Percentiles rank a stretch among this genome's conserved stretches.
These are phyloP conservation scores for Lutraria lutraria DNA, from an alignment of 2,888 invertebrate genomes.

Conservation along the genomic window DNA sequence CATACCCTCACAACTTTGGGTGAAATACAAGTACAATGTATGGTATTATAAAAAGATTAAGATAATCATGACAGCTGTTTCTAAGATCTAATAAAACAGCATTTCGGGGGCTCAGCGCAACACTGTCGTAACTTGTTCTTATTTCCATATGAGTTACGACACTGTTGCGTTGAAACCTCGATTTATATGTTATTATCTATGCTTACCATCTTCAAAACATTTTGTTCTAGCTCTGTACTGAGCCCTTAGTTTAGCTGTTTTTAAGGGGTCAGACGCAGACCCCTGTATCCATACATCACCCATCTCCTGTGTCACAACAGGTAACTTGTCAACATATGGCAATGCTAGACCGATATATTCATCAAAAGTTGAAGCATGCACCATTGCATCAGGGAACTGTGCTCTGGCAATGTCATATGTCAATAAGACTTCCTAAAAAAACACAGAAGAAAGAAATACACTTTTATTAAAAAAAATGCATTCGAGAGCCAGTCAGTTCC, in stretches of 20 bases:
- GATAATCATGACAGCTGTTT: too few relatives aligned
- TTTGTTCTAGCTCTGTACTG: slow-evolving; percentile 73
- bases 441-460: neutral
- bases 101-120: too few relatives aligned
- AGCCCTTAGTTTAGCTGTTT: slow-evolving; percentile 78
- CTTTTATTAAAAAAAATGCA: too few relatives aligned
- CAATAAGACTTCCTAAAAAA: slow-evolving; percentile 78
- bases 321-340: slow-evolving; percentile 70
- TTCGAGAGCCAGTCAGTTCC: too few relatives aligned
- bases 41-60: too few relatives aligned
- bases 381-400: slow-evolving; percentile 79
- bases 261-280: slow-evolving; percentile 81
- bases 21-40: too few relatives aligned
- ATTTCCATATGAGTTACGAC: too few relatives aligned
- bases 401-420: slow-evolving; percentile 80
- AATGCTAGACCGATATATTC: slow-evolving; percentile 72
- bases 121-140: too few relatives aligned
- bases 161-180: too few relatives aligned
- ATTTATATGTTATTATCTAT: neutral
- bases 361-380: slow-evolving; percentile 81
- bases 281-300: slow-evolving; percentile 85
- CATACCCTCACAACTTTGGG: too few relatives aligned
- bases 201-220: slow-evolving; percentile 67
- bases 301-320: slow-evolving; percentile 78
- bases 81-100: too few relatives aligned